A percentile compares a stretch with the other conserved stretches of the same genome.
These are phyloP conservation scores for Trissoscelio sp. DNA, from an alignment of 2,888 invertebrate genomes.

Conservation along the genomic window DNA sequence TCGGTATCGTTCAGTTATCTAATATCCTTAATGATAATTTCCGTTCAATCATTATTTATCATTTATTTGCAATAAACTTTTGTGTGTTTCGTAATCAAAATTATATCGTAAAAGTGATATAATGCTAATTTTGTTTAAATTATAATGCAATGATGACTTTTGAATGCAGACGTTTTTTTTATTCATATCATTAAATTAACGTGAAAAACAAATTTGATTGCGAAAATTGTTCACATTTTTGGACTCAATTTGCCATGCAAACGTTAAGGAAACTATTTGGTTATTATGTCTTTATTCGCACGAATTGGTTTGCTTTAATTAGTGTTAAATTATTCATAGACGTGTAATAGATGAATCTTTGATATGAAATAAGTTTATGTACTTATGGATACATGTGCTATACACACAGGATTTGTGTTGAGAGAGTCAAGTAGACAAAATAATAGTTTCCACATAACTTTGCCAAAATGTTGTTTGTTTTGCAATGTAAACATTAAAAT, in stretches of 20 bases:
- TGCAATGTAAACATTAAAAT: neutral
- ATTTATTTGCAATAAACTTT: too few relatives aligned
- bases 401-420: neutral
- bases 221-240: neutral
- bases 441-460: neutral
- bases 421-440: neutral
- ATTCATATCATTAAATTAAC: too few relatives aligned
- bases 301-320: constrained; percentile 41
- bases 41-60: neutral
- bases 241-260: neutral
- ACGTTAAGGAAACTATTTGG: constrained; percentile 1
- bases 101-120: too few relatives aligned
- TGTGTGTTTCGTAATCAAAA: neutral
- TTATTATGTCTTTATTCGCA: constrained; percentile 30
- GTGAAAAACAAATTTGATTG: neutral
- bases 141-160: neutral
- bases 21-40: neutral
- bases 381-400: neutral
- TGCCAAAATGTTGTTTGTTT: constrained; percentile 2
- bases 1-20: neutral
- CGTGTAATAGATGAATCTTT: constrained; percentile 26
- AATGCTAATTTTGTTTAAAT: neutral
- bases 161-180: neutral
- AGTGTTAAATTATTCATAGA: constrained; percentile 37
- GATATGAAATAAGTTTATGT: constrained; percentile 22